These are phyloP conservation scores for Lemur catta DNA, from an alignment of 2,797 vertebrate genomes.

Conservation along the genomic window DNA sequence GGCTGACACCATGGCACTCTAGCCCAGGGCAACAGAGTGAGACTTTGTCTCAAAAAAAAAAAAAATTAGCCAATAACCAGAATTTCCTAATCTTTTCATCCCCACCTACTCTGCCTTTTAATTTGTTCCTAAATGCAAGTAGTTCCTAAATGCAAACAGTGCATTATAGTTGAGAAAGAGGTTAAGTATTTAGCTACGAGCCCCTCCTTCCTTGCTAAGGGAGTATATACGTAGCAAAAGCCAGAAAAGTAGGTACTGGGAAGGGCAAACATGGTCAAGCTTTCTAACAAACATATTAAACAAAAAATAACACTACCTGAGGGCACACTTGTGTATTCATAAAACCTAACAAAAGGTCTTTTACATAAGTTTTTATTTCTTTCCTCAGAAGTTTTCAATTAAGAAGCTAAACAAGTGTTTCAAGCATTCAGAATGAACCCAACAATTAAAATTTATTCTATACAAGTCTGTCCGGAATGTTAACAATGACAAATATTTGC, in stretches of 20 bases:
- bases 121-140: not conserved
- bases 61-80: not conserved
- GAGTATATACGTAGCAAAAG: not conserved
- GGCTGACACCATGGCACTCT: too few relatives aligned
- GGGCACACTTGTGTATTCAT: not conserved
- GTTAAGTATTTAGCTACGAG: not conserved
- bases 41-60: too few relatives aligned
- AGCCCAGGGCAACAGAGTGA: too few relatives aligned
- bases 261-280: not conserved
- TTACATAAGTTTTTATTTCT: not conserved
- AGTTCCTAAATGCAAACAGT: not conserved
- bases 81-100: not conserved
- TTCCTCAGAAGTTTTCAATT: conserved; percentile 32
- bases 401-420: not conserved
- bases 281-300: conserved; percentile 25
- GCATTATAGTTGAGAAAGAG: not conserved
- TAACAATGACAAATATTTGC: conserved; percentile 19
- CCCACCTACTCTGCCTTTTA: not conserved
- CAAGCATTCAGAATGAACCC: not conserved
- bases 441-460: not conserved
- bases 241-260: not conserved
- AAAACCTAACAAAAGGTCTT: not conserved
- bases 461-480: not conserved
- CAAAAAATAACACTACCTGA: not conserved
- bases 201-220: not conserved